Evolutionary conservation across 2,888 invertebrate genomes (phyloP).

Genomic region (Chymomyza fuscimana): DNA sequence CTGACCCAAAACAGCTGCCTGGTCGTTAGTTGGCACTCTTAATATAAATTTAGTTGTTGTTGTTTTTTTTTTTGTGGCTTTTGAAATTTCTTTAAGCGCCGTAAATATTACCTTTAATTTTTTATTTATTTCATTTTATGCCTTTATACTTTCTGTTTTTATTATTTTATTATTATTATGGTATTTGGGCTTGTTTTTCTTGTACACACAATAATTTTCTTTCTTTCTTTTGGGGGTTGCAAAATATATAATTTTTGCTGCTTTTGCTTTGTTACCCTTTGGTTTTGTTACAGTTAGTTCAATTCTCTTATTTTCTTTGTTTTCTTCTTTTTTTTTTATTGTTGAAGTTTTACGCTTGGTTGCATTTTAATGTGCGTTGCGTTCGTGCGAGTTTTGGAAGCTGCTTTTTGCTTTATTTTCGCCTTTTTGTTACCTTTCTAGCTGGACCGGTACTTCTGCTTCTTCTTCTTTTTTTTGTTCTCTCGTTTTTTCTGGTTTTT

Average conservation of each 20-base stretch:
- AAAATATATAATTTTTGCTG: background rate
- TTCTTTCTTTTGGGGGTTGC: background rate
- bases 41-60: slow-evolving; percentile 12
- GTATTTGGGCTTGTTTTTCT: background rate
- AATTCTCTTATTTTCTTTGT: slow-evolving; percentile 9
- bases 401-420: slow-evolving; percentile 70
- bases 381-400: slow-evolving; percentile 51
- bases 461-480: slow-evolving; percentile 34
- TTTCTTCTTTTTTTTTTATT: slow-evolving; percentile 24
- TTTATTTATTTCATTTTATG: slow-evolving; percentile 1
- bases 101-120: background rate
- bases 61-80: background rate
- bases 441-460: background rate
- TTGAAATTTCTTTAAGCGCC: background rate
- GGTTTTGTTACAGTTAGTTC: slow-evolving; percentile 14
- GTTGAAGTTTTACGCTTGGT: slow-evolving; percentile 57
- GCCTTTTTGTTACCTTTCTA: slow-evolving; percentile 24
- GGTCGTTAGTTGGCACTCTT: slow-evolving; percentile 31
- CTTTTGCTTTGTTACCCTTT: slow-evolving; percentile 19
- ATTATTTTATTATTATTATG: background rate
- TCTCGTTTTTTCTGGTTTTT: slow-evolving; percentile 15
- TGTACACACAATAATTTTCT: slow-evolving; percentile 2
- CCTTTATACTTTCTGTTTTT: background rate
- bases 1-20: slow-evolving; percentile 43
- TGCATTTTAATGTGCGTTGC: slow-evolving; percentile 67